phyloP scores from a whole-genome alignment of 2,113 vertebrate genomes.

The Psittacara wagleri region DNA sequence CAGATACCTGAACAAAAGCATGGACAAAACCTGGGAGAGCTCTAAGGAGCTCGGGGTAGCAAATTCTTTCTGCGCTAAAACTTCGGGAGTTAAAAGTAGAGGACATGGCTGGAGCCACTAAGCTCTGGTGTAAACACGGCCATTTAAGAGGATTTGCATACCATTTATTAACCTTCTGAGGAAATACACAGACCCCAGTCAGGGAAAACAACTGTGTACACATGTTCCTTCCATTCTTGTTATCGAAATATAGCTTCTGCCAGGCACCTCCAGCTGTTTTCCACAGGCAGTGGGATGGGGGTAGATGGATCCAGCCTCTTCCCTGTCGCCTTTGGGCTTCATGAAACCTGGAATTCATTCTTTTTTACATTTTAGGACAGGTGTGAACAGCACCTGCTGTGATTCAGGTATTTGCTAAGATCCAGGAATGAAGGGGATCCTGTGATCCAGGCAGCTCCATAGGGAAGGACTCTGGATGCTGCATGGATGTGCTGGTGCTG shows the following conservation, averaged over 20 bases:
- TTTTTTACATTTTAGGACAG: neutral
- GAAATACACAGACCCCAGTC: slow-evolving; percentile 37
- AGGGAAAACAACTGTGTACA: slow-evolving; percentile 55
- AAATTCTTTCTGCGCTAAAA: slow-evolving; percentile 39
- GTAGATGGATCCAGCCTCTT: neutral
- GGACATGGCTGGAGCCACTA: slow-evolving; percentile 55
- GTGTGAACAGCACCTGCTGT: neutral
- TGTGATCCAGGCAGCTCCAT: rapidly evolving
- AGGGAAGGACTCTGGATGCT: neutral
- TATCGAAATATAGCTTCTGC: neutral
- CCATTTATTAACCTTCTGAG: slow-evolving; percentile 56
- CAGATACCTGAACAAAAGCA: neutral
- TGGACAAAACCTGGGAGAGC: neutral
- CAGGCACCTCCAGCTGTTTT: neutral
- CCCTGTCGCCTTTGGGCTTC: neutral
- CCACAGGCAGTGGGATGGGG: neutral
- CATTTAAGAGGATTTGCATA: slow-evolving; percentile 70
- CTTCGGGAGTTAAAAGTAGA: slow-evolving; percentile 35
- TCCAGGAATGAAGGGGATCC: neutral
- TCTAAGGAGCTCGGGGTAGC: neutral
- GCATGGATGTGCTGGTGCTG: neutral
- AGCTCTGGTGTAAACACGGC: slow-evolving; percentile 65
- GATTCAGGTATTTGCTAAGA: neutral
- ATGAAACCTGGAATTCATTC: neutral
- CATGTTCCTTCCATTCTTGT: slow-evolving; percentile 12